phyloP scores from a whole-genome alignment of 2,113 vertebrate species.

The Nothoprocta pentlandii region DNA sequence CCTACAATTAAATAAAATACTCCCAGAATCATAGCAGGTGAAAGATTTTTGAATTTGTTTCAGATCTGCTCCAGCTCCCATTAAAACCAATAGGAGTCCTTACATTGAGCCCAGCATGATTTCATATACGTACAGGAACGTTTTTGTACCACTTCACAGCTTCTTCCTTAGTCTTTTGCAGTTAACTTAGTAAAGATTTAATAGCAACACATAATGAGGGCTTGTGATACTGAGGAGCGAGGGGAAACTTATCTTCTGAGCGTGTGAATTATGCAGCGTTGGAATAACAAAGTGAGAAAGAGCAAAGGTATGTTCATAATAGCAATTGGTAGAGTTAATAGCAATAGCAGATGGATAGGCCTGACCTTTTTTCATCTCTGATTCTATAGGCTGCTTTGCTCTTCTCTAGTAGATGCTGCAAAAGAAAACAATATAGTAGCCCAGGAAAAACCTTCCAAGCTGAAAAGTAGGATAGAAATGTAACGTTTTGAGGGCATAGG shows the following conservation, averaged over 20 bases:
- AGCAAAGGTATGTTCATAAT: conserved; percentile 14
- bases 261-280: background rate
- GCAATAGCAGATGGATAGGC: background rate
- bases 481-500: background rate
- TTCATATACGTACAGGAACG: background rate
- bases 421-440: conserved; percentile 27
- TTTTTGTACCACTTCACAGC: background rate
- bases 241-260: conserved; percentile 15
- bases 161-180: conserved; percentile 7
- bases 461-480: conserved; percentile 26
- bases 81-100: background rate
- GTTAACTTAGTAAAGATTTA: background rate
- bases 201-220: background rate
- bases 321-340: background rate
- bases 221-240: conserved; percentile 14
- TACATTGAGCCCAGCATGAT: background rate
- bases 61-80: background rate
- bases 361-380: conserved; percentile 3
- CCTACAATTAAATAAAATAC: conserved; percentile 16
- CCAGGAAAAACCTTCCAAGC: conserved; percentile 17
- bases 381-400: background rate
- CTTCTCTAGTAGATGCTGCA: background rate
- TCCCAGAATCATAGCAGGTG: background rate
- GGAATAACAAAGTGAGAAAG: conserved; percentile 31
- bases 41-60: conserved; percentile 38